Percentiles rank a stretch among this genome's conserved stretches.
Evolutionary conservation across 2,888 invertebrate genomes (phyloP).

Genomic region (Ceraclea dissimilis): DNA sequence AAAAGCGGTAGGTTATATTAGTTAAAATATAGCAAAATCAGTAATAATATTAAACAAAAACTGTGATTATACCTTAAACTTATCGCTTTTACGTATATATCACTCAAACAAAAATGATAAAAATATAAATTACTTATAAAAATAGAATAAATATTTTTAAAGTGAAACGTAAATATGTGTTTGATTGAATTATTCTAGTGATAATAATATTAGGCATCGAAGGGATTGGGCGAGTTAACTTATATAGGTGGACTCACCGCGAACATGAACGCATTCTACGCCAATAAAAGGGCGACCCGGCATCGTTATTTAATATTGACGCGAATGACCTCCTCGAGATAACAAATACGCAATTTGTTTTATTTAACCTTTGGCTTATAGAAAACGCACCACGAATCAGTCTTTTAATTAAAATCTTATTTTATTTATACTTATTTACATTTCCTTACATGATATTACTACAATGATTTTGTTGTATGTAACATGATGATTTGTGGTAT

Average conservation of each 20-base stretch:
- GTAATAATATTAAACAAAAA: background rate
- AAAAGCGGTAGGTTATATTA: slow-evolving; percentile 3
- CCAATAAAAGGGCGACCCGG: slow-evolving; percentile 5
- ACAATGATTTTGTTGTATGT: too few species aligned
- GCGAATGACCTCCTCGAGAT: slow-evolving; percentile 5
- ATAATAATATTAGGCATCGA: slow-evolving; percentile 4
- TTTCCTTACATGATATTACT: too few species aligned
- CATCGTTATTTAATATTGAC: background rate
- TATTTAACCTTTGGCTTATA: too few species aligned
- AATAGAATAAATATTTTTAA: background rate
- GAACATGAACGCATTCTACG: background rate
- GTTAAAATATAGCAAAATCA: slow-evolving; percentile 6
- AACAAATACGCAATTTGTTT: background rate
- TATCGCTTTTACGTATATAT: slow-evolving; percentile 2
- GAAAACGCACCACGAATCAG: too few species aligned
- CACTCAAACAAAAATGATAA: slow-evolving; percentile 6
- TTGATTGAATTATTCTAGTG: background rate
- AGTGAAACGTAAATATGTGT: background rate
- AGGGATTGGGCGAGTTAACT: slow-evolving; percentile 11
- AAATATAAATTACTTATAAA: background rate
- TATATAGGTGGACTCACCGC: background rate
- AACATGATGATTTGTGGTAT: too few species aligned
- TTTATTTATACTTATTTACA: too few species aligned
- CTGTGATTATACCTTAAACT: background rate
- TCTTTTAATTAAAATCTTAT: too few species aligned